A percentile compares a stretch with the other conserved stretches of the same genome.
These are phyloP conservation scores for Atethmia centrago DNA, from an alignment of 2,888 invertebrate species.

Conservation along the genomic window DNA sequence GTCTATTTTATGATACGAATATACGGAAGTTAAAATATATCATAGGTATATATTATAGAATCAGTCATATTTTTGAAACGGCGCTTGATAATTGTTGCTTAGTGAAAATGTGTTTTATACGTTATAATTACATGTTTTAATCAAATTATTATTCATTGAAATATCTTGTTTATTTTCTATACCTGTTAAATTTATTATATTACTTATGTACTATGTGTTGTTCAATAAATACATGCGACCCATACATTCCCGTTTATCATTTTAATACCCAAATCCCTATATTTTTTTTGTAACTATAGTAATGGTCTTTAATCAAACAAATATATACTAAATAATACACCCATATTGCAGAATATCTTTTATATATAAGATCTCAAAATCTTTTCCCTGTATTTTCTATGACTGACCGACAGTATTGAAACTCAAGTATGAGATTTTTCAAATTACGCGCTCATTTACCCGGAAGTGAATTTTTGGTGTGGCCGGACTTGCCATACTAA, in stretches of 20 bases:
- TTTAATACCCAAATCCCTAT: background rate
- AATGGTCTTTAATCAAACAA: background rate
- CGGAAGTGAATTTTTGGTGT: constrained; percentile 5
- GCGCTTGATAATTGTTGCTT: constrained; percentile 52
- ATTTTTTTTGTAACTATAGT: background rate
- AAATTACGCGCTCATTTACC: constrained; percentile 34
- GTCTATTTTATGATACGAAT: constrained; percentile 72
- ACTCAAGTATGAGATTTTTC: background rate
- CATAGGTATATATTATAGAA: constrained; percentile 38
- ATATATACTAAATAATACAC: background rate
- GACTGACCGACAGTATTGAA: background rate
- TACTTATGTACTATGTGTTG: constrained; percentile 66
- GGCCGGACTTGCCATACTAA: constrained; percentile 2
- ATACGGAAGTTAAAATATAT: constrained; percentile 61
- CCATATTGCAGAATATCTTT: too few species aligned
- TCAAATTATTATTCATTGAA: constrained; percentile 41
- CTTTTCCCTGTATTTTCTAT: background rate
- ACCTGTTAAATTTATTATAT: constrained; percentile 58
- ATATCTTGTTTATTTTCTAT: constrained; percentile 46
- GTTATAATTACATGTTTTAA: constrained; percentile 27
- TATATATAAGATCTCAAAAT: too few species aligned
- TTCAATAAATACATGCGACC: constrained; percentile 74
- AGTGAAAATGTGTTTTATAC: constrained; percentile 25
- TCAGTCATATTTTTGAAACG: constrained; percentile 50
- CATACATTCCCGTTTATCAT: constrained; percentile 39